Conservation (phyloP, 2,888 invertebrate species). For the Brachycybe producta region DNA sequence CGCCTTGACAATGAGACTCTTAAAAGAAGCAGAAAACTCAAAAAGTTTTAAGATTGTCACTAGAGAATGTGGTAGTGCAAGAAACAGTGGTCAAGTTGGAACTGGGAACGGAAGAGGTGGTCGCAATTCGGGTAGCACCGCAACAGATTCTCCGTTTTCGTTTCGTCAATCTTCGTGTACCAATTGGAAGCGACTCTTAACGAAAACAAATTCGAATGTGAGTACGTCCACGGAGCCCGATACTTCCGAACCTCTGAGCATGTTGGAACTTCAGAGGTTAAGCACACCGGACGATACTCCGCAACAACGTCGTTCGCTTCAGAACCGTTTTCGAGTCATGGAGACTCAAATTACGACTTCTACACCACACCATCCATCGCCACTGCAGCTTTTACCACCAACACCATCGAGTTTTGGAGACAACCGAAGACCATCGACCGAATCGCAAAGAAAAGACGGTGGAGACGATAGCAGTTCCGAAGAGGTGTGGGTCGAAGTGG, state of each 20-base stretch:
- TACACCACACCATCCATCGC: background rate
- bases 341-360: conserved; percentile 2
- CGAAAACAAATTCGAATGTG: conserved; percentile 16
- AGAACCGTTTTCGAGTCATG: background rate
- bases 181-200: conserved; percentile 15
- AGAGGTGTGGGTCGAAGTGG: conserved; percentile 18
- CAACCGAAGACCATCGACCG: background rate
- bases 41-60: conserved; percentile 37
- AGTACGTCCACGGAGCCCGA: conserved; percentile 16
- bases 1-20: conserved; percentile 70
- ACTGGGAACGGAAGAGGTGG: too few relatives aligned
- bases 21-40: conserved; percentile 41
- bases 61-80: conserved; percentile 25
- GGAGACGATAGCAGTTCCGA: conserved; percentile 9
- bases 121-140: background rate
- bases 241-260: conserved; percentile 11
- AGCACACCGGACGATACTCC: conserved; percentile 13
- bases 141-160: background rate
- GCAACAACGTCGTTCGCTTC: background rate
- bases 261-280: conserved; percentile 10
- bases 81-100: background rate
- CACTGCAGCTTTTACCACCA: conserved; percentile 5
- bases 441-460: background rate
- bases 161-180: conserved; percentile 7
- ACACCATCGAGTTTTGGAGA: background rate